Evolutionary conservation across 2,113 vertebrate genomes (phyloP), one percentile per base, ranked within the genome.

Genomic region (Setophaga petechia): DNA sequence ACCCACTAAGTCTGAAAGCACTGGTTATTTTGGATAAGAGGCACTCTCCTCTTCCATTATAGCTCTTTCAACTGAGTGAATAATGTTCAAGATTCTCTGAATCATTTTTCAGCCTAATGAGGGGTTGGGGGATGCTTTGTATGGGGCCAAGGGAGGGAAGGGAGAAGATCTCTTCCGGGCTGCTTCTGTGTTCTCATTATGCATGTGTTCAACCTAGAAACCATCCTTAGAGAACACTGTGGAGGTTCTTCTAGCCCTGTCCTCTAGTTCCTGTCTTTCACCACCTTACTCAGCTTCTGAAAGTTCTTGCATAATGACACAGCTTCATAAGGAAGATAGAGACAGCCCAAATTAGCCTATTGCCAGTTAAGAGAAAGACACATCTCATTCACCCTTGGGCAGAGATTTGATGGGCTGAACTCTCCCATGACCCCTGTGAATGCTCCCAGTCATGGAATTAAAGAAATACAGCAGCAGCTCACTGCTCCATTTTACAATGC

Each of bases 361-460:
- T 8, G 3, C 28, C 17, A 75, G 3, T 30, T 46, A 39, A 12
- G 46, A 69, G 19, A 49, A 73, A 62, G 23, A 49, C 2, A 0
- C 3, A 2, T 44, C 49, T 51, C 30, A 30, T n/a, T 20, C n/a
- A 51, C n/a, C 67, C 20, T 58, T 3, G 6, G 51, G 79, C 37
- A 62, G 41, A 82, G 3, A 46, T 2, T 7, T 27, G 24, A 41
- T 11, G 39, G 49, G 20, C 33, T 18, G 37, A 87, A 57, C n/a
- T n/a, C 25, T 65, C 49, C 54, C 58, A 58, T 9, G 74, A 37
- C 52, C 54, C 6, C 5, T 18, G 24, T 25, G 59, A 73, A 58
- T 0, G 5, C 67, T 73, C 46, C 63, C 61, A 23, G 6, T 15
- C 41, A 37, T 0, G 0, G 47, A 51, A 33, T 10, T 25, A 28